These are phyloP conservation scores for Chelidonichthys spinosus DNA, from an alignment of 2,797 vertebrate species.

Conservation along the genomic window DNA sequence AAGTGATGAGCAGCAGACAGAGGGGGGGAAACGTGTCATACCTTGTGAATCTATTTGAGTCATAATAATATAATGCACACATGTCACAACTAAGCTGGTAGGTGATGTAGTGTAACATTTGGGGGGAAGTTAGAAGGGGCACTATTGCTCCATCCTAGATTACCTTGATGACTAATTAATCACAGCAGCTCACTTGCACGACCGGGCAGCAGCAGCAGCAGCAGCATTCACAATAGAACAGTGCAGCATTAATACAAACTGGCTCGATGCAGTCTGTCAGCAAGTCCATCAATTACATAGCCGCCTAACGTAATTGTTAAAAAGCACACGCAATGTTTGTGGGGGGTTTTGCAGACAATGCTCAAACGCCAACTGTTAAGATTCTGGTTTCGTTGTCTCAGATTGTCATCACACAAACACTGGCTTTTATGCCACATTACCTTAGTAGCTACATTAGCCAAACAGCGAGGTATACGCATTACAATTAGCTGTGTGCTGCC, in stretches of 20 bases:
- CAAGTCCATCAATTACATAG: constrained; percentile 51
- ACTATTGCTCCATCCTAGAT: constrained; percentile 26
- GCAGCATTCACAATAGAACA: constrained; percentile 39
- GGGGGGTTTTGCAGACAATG: constrained; percentile 15
- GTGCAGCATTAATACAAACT: constrained; percentile 51
- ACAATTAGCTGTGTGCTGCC: constrained; percentile 68
- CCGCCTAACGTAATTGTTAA: constrained; percentile 45
- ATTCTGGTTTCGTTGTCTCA: constrained; percentile 20
- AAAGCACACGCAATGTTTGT: constrained; percentile 29
- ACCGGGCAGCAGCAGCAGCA: constrained; percentile 44
- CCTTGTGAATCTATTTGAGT: constrained; percentile 7
- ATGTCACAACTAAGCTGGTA: constrained; percentile 8
- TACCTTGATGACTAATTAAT: constrained; percentile 68
- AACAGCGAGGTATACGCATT: constrained; percentile 61
- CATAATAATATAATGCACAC: neutral
- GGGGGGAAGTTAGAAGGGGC: constrained; percentile 17
- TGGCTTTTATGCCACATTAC: constrained; percentile 6
- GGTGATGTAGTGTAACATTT: constrained; percentile 7
- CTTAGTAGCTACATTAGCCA: constrained; percentile 51
- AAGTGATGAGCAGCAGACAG: neutral
- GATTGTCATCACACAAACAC: constrained; percentile 39
- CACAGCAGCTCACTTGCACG: constrained; percentile 61
- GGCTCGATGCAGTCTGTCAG: constrained; percentile 61
- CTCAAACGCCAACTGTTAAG: constrained; percentile 13
- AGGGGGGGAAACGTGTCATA: neutral